A percentile compares a stretch with the other conserved stretches of the same genome.
Conservation (phyloP, 2,888 invertebrate genomes). For the Tridacna crocea region DNA sequence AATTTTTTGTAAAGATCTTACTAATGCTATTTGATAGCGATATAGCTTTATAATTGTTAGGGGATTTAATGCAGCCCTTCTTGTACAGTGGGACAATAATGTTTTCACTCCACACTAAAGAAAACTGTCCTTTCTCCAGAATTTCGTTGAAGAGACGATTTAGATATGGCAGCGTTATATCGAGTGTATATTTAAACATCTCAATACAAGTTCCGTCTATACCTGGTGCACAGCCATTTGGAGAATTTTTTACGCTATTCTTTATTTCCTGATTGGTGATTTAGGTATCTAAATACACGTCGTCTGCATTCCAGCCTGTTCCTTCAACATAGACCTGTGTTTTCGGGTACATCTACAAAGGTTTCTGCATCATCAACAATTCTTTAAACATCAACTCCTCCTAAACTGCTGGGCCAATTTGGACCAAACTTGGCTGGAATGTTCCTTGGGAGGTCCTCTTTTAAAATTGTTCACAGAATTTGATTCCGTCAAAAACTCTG, state of each 20-base stretch:
- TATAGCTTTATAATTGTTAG: conserved; percentile 24
- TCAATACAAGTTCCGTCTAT: conserved; percentile 3
- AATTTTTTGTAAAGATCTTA: neutral
- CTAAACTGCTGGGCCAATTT: too few species aligned
- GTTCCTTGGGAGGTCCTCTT: too few species aligned
- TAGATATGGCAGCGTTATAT: neutral
- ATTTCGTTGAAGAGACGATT: neutral
- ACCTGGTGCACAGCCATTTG: neutral
- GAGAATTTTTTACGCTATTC: neutral
- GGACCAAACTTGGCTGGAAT: too few species aligned
- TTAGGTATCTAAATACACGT: neutral
- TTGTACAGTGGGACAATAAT: neutral
- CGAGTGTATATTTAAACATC: neutral
- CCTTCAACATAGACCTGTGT: neutral
- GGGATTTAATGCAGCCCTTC: neutral
- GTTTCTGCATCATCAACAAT: too few species aligned
- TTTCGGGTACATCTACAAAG: neutral
- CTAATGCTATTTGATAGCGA: conserved; percentile 11
- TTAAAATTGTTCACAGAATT: too few species aligned
- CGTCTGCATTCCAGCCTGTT: neutral
- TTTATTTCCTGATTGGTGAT: conserved; percentile 6
- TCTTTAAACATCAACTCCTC: too few species aligned
- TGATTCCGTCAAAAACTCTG: too few species aligned
- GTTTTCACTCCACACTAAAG: neutral
- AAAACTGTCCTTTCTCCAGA: neutral